Conservation (phyloP, 1,140 invertebrate species). For the Procambarus virginalis region DNA sequence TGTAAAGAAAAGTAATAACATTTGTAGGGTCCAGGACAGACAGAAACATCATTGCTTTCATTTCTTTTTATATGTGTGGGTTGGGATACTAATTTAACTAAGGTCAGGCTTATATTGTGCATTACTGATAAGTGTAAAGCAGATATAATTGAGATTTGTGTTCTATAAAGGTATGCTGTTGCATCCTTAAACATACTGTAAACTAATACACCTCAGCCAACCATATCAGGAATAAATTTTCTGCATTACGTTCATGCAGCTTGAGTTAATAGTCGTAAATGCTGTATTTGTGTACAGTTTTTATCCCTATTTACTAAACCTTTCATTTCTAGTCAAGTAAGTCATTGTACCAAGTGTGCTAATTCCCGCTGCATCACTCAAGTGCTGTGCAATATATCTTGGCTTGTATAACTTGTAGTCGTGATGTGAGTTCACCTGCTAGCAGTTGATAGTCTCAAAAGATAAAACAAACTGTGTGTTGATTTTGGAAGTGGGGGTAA, state of each 20-base stretch:
- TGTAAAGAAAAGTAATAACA: too few relatives aligned
- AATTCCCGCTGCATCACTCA: too few relatives aligned
- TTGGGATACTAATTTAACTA: neutral
- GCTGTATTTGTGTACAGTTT: neutral
- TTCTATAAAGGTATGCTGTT: neutral
- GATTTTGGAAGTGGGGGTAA: too few relatives aligned
- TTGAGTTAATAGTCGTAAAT: neutral
- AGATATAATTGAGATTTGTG: neutral
- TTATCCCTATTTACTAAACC: neutral
- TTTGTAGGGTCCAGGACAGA: too few relatives aligned
- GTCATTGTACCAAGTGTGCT: neutral
- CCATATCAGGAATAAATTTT: neutral
- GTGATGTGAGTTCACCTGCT: too few relatives aligned
- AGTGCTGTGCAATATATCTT: too few relatives aligned
- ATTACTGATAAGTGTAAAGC: neutral
- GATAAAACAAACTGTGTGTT: too few relatives aligned
- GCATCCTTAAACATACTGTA: neutral
- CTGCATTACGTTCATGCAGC: neutral
- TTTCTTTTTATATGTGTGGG: neutral
- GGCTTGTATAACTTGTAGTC: too few relatives aligned
- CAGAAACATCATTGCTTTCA: too few relatives aligned
- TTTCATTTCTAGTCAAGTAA: slow-evolving; percentile 7
- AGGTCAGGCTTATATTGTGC: neutral
- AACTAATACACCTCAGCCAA: neutral
- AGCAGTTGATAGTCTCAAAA: too few relatives aligned